Percentiles rank a stretch among this genome's conserved stretches.
phyloP scores from a whole-genome alignment of 1,140 invertebrate genomes.

The Meloidogyne chitwoodi region DNA sequence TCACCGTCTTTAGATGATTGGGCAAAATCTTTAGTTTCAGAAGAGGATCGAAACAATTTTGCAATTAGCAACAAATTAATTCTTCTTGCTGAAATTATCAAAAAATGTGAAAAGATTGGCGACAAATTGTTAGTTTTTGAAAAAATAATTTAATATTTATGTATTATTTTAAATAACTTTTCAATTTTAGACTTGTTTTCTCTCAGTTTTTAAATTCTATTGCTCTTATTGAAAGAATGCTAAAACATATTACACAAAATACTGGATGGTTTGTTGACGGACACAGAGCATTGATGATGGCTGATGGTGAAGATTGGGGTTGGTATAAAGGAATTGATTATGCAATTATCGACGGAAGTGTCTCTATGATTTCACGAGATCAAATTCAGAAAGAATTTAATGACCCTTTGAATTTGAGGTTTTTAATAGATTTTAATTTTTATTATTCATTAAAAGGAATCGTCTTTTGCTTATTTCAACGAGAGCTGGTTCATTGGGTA shows the following conservation, averaged over 20 bases:
- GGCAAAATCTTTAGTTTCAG: slow-evolving; percentile 27
- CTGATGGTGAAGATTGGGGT: slow-evolving; percentile 50
- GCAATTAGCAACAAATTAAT: slow-evolving; percentile 62
- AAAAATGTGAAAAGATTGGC: slow-evolving; percentile 64
- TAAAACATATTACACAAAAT: slow-evolving; percentile 59
- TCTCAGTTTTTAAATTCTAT: slow-evolving; percentile 63
- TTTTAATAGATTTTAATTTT: neutral
- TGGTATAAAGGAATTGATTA: slow-evolving; percentile 49
- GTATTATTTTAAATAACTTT: neutral
- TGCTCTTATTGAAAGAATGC: slow-evolving; percentile 62
- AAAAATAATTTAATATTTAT: neutral
- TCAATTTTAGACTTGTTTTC: slow-evolving; percentile 62
- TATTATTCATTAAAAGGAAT: neutral
- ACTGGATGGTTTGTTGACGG: slow-evolving; percentile 51
- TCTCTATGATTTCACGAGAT: slow-evolving; percentile 2
- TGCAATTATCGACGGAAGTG: slow-evolving; percentile 44
- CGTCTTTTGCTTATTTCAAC: slow-evolving; percentile 92
- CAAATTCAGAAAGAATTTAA: slow-evolving; percentile 50
- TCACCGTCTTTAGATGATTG: slow-evolving; percentile 6
- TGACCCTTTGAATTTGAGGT: slow-evolving; percentile 42
- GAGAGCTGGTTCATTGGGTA: slow-evolving; percentile 85
- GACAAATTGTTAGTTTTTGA: slow-evolving; percentile 63
- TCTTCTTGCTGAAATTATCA: slow-evolving; percentile 62
- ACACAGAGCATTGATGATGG: slow-evolving; percentile 41
- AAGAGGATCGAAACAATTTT: slow-evolving; percentile 53